Evolutionary conservation across 2,113 vertebrate genomes (phyloP).

Genomic region (Nettapus auritus): DNA sequence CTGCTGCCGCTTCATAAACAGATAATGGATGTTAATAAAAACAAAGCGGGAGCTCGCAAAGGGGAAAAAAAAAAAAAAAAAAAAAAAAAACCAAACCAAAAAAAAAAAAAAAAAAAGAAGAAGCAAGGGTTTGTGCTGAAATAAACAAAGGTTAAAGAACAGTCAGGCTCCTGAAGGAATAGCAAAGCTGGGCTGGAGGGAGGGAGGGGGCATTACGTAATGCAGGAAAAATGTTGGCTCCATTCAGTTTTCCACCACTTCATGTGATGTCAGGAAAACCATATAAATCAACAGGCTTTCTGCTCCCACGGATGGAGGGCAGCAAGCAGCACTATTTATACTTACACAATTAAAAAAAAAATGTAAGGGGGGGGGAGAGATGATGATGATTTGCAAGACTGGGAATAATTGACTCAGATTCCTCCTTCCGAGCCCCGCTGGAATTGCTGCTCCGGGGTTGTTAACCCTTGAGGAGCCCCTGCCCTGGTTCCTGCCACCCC

Average conservation of each 20-base stretch:
- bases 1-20: conserved; percentile 41
- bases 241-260: conserved; percentile 72
- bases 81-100: background rate
- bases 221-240: conserved; percentile 87
- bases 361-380: background rate
- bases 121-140: conserved; percentile 55
- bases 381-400: conserved; percentile 60
- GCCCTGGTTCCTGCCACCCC: background rate
- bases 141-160: conserved; percentile 78
- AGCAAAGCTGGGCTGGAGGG: conserved; percentile 67
- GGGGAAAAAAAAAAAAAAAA: background rate
- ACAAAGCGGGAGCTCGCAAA: background rate
- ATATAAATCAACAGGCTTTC: conserved; percentile 75
- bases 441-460: background rate
- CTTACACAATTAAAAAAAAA: conserved; percentile 56
- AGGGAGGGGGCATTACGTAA: conserved; percentile 83
- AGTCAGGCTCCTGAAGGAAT: conserved; percentile 77
- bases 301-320: conserved; percentile 67
- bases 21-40: conserved; percentile 58
- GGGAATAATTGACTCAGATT: conserved; percentile 61
- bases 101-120: background rate
- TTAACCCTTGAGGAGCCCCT: conserved; percentile 35
- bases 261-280: conserved; percentile 75
- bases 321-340: conserved; percentile 71
- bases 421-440: background rate